Evolutionary conservation across 35 echinoderm and acorn worm species (phyloP).

Genomic region (Patiria miniata): DNA sequence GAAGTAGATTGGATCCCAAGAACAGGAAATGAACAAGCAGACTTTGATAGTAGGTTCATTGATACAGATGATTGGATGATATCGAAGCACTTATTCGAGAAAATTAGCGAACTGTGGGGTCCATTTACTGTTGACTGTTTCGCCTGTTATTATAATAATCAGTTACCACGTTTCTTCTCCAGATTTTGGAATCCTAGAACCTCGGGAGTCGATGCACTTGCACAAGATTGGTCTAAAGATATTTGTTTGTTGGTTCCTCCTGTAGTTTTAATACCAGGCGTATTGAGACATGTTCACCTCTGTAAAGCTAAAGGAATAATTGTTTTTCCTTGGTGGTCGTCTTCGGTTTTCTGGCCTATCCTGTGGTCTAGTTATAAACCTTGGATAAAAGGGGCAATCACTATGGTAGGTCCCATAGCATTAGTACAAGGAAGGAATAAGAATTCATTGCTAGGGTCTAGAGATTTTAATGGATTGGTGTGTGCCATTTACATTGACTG

Average conservation of each 20-base stretch:
- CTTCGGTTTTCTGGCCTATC: background rate
- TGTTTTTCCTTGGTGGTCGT: slow-evolving; percentile 5
- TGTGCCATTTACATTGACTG: background rate
- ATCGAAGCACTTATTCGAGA: background rate
- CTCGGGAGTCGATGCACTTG: background rate
- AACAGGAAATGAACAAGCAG: background rate
- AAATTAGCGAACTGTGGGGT: background rate
- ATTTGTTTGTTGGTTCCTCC: background rate
- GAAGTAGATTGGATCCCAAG: background rate
- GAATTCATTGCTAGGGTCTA: background rate
- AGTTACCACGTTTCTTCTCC: too few relatives aligned
- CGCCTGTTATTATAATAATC: background rate
- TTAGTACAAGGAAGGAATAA: background rate
- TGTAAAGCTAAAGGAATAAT: background rate
- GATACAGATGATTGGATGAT: background rate
- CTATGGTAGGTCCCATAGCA: background rate
- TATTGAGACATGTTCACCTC: background rate
- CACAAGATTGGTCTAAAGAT: background rate
- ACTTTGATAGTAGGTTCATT: background rate
- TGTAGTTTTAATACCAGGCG: too few relatives aligned
- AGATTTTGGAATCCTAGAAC: background rate
- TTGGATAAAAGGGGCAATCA: background rate
- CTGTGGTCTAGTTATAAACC: background rate
- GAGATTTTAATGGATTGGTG: background rate
- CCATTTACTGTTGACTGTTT: background rate